Conservation (phyloP, 2,888 invertebrate species). For the Campoplex nolae region DNA sequence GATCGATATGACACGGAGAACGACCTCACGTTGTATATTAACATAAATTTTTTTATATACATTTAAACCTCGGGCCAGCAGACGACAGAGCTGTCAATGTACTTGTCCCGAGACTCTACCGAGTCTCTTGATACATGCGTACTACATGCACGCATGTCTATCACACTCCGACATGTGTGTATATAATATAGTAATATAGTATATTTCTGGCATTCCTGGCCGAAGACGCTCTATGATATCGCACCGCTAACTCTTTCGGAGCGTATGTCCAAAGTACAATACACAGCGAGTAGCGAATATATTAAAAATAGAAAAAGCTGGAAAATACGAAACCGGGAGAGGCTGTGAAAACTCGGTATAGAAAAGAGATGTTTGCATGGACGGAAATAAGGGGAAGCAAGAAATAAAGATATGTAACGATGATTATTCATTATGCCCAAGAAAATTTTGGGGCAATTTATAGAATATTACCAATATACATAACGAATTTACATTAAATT, state of each 20-base stretch:
- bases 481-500: too few relatives aligned
- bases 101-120: too few relatives aligned
- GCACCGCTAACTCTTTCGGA: constrained; percentile 57
- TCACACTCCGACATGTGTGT: not conserved
- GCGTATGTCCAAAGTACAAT: constrained; percentile 44
- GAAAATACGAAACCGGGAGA: constrained; percentile 48
- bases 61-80: not conserved
- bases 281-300: constrained; percentile 21
- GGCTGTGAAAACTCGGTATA: constrained; percentile 38
- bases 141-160: constrained; percentile 3
- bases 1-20: not conserved
- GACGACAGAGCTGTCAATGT: too few relatives aligned
- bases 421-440: too few relatives aligned
- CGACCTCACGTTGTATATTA: not conserved
- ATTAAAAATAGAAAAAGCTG: constrained; percentile 44
- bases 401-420: too few relatives aligned
- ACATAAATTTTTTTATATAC: not conserved
- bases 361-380: constrained; percentile 39
- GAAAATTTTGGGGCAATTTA: too few relatives aligned
- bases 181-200: not conserved
- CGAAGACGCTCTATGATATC: constrained; percentile 16
- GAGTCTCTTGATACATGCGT: not conserved
- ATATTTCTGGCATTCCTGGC: constrained; percentile 26
- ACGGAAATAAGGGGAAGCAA: not conserved
- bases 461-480: too few relatives aligned